Evolutionary conservation across 2,888 invertebrate genomes (phyloP), one percentile per base, ranked within the genome.

Genomic region (Podabrus alpinus): DNA sequence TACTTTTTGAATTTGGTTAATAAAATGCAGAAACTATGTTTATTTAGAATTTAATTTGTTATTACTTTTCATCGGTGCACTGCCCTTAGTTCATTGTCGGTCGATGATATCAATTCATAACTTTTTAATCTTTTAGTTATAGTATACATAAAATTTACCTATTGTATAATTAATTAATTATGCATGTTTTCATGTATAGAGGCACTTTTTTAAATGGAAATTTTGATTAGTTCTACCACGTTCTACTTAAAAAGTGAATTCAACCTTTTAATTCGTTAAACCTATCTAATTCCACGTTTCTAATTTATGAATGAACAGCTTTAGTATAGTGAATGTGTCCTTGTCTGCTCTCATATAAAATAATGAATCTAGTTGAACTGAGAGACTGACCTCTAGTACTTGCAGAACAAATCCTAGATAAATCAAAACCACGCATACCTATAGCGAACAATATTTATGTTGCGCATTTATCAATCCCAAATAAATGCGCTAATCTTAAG

Each of bases 281-380:
- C 61, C 25, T 19, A 71, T 21, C 68, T 17, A 74, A 71, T 74
- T 75, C 69, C 73, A 70, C 69, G 75, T 66, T 70, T 67, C 69
- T 69, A 76, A 69, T 76, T 73, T 29, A 73, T 76, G 73, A 76
- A 76, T 76, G 76, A 71, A 69, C 71, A 61, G 73, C 66, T 66
- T 66, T 16, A 15, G 15, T 29, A 67, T 75, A 69, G 70, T 75
- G 69, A 74, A 68, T 66, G 76, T 74, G 78, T 74, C 78, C 78
- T 78, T 78, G 78, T 74, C 73, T 69, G 17, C 67, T 74, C n/a
- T 45, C 71, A 68, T 72, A 68, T 78, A 73, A 78, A 78, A 76
- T 76, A 78, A 74, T 72, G 75, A 66, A 71, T 17, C 62, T 13
- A 19, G 62, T 64, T 17, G 17, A 64, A 64, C 62, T 64, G 62